These are phyloP conservation scores for Fulmarus glacialis DNA, from an alignment of 2,113 vertebrate genomes.

Conservation along the genomic window DNA sequence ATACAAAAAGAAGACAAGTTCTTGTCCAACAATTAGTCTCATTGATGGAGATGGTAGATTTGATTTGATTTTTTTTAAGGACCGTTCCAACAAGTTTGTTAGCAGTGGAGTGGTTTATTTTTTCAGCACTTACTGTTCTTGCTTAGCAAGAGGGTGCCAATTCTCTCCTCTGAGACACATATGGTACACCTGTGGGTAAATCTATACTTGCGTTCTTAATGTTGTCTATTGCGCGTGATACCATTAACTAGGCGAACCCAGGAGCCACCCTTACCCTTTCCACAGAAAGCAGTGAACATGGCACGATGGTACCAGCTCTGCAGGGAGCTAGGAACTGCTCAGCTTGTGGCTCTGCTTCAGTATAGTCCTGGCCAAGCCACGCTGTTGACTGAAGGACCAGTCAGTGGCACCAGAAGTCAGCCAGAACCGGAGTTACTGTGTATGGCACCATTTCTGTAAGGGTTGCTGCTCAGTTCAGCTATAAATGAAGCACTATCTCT, in stretches of 20 bases:
- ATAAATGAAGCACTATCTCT: neutral
- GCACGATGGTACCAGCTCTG: neutral
- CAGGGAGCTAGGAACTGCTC: neutral
- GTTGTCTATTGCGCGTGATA: neutral
- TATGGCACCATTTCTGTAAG: neutral
- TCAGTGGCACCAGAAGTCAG: neutral
- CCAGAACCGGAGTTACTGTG: neutral
- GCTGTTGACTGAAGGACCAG: neutral
- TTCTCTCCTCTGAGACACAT: neutral
- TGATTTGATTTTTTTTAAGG: constrained; percentile 53
- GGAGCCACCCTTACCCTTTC: neutral
- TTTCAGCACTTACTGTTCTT: neutral
- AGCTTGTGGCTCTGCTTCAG: neutral
- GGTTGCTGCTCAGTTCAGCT: neutral
- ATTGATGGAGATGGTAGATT: constrained; percentile 29
- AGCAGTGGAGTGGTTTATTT: neutral
- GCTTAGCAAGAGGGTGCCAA: neutral
- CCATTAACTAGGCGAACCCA: neutral
- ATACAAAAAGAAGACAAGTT: constrained; percentile 54
- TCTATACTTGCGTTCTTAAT: neutral
- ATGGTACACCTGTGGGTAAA: neutral
- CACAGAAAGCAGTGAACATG: neutral
- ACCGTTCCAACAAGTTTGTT: neutral
- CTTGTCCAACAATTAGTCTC: constrained; percentile 45
- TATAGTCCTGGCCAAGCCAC: neutral